Percentiles rank a stretch among this genome's conserved stretches.
Evolutionary conservation across 64 coral and sea anemone species (phyloP).

Genomic region (Orbicella faveolata): DNA sequence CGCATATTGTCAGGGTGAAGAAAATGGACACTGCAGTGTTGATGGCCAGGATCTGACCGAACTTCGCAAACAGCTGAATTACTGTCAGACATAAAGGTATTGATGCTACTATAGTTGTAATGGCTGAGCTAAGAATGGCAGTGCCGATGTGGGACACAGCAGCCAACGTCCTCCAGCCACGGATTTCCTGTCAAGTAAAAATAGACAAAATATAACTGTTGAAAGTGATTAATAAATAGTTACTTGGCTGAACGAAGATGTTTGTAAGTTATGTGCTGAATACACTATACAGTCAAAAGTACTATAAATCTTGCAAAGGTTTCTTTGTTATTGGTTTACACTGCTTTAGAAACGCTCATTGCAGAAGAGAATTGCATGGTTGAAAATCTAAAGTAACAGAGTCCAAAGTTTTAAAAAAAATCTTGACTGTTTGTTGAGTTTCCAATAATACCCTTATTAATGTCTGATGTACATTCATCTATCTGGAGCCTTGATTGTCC

Average conservation of each 20-base stretch:
- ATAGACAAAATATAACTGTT: background rate
- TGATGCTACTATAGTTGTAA: slow-evolving; percentile 84
- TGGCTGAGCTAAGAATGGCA: slow-evolving; percentile 88
- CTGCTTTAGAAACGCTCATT: no score
- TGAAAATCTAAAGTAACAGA: no score
- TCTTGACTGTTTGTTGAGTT: no score
- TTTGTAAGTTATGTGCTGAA: background rate
- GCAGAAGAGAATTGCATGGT: no score
- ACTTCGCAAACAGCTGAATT: slow-evolving; percentile 93
- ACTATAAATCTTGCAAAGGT: no score
- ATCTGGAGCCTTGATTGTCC: no score
- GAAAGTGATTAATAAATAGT: background rate
- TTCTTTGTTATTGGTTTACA: no score
- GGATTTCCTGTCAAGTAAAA: slow-evolving; percentile 51
- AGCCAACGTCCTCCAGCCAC: slow-evolving; percentile 76
- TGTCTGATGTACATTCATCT: no score
- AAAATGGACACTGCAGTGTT: slow-evolving; percentile 87
- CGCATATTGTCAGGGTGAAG: slow-evolving; percentile 82
- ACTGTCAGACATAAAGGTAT: slow-evolving; percentile 87
- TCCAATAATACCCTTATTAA: no score
- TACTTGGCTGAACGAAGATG: background rate
- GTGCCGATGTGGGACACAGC: slow-evolving; percentile 94
- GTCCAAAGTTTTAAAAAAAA: no score
- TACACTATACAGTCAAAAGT: no score
- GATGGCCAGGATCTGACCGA: slow-evolving; percentile 92